phyloP scores from a whole-genome alignment of 2,113 vertebrate genomes.

The Protomyctophum bolini region DNA sequence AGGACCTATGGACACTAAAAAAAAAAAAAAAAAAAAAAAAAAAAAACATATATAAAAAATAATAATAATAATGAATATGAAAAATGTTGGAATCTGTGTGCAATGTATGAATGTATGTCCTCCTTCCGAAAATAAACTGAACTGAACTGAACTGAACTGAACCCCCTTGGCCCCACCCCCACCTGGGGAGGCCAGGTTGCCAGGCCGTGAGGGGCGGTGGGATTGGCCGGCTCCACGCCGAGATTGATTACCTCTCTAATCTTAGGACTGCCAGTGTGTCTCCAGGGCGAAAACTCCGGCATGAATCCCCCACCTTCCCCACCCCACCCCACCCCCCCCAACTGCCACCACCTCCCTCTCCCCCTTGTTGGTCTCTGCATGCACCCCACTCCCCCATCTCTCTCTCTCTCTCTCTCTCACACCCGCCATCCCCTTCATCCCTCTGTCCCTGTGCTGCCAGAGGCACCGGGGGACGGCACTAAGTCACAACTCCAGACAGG shows the following conservation, averaged over 20 bases:
- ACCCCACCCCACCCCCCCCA: conserved; percentile 1
- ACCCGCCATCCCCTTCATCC: conserved; percentile 68
- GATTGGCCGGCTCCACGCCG: conserved; percentile 65
- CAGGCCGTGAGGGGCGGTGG: conserved; percentile 59
- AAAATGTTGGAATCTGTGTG: too few species aligned
- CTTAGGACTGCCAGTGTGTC: conserved; percentile 72
- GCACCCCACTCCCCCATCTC: conserved; percentile 23
- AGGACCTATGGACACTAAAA: too few species aligned
- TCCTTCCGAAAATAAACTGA: too few species aligned
- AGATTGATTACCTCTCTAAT: conserved; percentile 79
- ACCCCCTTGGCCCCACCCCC: conserved; percentile 58
- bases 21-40: too few species aligned
- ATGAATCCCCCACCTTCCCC: conserved; percentile 37
- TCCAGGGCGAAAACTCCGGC: conserved; percentile 71
- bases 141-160: too few species aligned
- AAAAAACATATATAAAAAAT: too few species aligned
- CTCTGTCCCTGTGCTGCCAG: conserved; percentile 72
- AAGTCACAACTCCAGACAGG: conserved; percentile 78
- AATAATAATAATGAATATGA: too few species aligned
- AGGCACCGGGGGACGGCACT: conserved; percentile 76
- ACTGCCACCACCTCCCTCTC: conserved; percentile 7
- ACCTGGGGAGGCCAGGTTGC: conserved; percentile 62
- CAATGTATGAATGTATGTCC: too few species aligned
- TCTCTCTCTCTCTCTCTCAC: conserved; percentile 39
- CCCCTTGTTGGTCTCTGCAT: conserved; percentile 45